Base-by-base conservation (phyloP, 1,140 invertebrate genomes). In the Holotrichia oblita region DNA sequence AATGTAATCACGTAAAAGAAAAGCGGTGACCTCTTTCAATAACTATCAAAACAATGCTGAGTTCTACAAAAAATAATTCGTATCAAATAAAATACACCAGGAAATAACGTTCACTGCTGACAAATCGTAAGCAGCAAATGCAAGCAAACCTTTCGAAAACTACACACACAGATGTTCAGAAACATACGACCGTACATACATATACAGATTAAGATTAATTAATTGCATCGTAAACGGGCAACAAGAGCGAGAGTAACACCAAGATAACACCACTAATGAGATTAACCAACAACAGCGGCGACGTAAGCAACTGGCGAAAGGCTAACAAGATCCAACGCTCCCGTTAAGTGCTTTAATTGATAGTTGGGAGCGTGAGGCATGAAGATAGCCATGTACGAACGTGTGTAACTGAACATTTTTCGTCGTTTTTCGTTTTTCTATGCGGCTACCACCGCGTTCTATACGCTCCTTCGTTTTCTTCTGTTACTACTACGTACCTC, bases 201-300 rank as follows among this genome's bases (percentile, higher is more conserved):
- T 55, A 55, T 55, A 69, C 61, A 69, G 61, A 69, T 69, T 69
- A 69, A 27, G 61, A 69, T 69, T 69, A 69, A 69, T 69, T 69
- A 55, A 69, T 69, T 69, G 61, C 61, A 34, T 69, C 61, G 61
- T 69, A 69, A 69, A 34, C 22, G 22, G 22, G 61, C 22, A 69
- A 34, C 27, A 22, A 69, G 27, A 69, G 61, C 61, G 61, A 69
- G 61, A 69, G 61, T 69, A 69, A 69, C 61, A 69, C 20, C 27
- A 34, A 69, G 61, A 69, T 69, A 69, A 69, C 61, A 69, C 61
- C 61, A 34, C 61, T 69, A 69, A 69, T 69, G 61, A 69, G 22
- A 34, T 69, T 69, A 69, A 69, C 61, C 27, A 69, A 69, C 61
- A 69, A 69, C 61, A 34, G 22, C 20, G 22, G 61, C 20, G 22